Base-by-base conservation (phyloP, 2,797 vertebrate genomes). In the Pangasius sanitwongsei region DNA sequence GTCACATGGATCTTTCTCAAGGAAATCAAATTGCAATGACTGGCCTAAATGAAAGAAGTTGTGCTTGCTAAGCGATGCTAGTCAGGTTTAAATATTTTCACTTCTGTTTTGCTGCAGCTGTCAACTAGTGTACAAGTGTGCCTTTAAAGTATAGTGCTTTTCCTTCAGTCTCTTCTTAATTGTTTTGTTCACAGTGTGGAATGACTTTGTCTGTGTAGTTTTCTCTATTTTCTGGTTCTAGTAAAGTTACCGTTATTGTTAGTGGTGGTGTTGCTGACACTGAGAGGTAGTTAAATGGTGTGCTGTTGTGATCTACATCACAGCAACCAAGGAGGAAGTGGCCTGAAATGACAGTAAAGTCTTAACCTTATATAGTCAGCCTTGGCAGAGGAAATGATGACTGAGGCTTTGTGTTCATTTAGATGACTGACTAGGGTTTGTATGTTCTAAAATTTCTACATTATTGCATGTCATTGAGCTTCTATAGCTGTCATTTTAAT, bases 1-100 rank as follows among this genome's bases (percentile, higher is more conserved):
- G 95, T 96, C 96, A 96, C 96, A 96, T 96, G 96, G 94, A 94
- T 93, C 89, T 87, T 94, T 95, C 94, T 95, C 93, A 94, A 94
- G 94, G 94, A 96, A 96, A 95, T 96, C 94, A 94, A 93, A 94
- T 93, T 94, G 93, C 94, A 92, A 94, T 94, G 92, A 91, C 89
- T 80, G 55, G 61, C 75, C 61, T 59, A 83, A 86, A 87, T 90
- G 92, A 91, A 93, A 91, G 90, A 92, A 90, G 77, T 41, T 86
- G 85, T 69, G 63, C 89, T 90, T 91, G 85, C 31, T 90, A 31
- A 89, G 84, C 89, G 28, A 87, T 78, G 28, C 63, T 77, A 91
- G 91, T 93, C 92, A 94, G 91, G 93, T 94, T 92, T 92, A 90
- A 91, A 89, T 87, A 92, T 94, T 94, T 92, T 95, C 89, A 92